Conservation (phyloP, 2,113 vertebrate genomes). For the Microcebus ravelobensis region DNA sequence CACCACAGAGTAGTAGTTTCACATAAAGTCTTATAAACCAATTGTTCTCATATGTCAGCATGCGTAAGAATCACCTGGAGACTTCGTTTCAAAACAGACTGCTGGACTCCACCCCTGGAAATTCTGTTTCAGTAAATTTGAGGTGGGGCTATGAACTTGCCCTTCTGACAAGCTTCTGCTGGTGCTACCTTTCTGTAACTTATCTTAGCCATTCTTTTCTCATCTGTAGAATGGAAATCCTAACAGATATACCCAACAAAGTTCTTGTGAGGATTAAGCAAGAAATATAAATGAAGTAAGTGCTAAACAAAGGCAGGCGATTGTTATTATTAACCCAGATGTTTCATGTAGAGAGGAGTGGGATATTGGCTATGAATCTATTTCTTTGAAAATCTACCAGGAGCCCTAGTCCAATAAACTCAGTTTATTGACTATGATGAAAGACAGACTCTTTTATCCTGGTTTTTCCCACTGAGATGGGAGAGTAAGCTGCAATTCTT, state of each 20-base stretch:
- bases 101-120: neutral
- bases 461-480: slow-evolving; percentile 37
- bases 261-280: slow-evolving; percentile 7
- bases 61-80: neutral
- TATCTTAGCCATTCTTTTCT: neutral
- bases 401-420: slow-evolving; percentile 31
- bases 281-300: neutral
- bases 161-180: neutral
- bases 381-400: slow-evolving; percentile 56
- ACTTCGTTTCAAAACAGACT: neutral
- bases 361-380: neutral
- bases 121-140: neutral
- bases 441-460: slow-evolving; percentile 52
- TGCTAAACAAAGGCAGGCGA: neutral
- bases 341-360: neutral
- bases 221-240: neutral
- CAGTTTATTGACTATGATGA: slow-evolving; percentile 51
- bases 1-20: neutral
- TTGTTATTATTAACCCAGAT: slow-evolving; percentile 36
- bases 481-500: slow-evolving; percentile 28
- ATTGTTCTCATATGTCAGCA: neutral
- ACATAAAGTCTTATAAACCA: neutral
- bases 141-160: neutral
- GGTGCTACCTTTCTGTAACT: neutral
- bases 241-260: neutral